A percentile compares a stretch with the other conserved stretches of the same genome.
phyloP scores from a whole-genome alignment of 2,797 vertebrate genomes.

The Astyanax mexicanus region DNA sequence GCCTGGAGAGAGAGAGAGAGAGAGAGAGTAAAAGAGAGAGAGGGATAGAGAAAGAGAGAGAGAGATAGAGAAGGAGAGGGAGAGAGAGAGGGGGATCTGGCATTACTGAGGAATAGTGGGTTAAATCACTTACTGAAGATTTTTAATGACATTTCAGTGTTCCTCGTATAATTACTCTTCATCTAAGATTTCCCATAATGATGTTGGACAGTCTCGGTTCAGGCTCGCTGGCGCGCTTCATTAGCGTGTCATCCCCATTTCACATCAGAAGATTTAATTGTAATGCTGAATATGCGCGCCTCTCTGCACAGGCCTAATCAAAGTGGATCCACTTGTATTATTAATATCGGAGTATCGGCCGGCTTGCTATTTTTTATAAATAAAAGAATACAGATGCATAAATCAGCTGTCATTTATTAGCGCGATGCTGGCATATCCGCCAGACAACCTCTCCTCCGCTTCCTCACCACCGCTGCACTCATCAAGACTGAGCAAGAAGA shows the following conservation, averaged over 20 bases:
- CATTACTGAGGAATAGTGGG: constrained; percentile 91
- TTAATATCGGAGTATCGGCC: constrained; percentile 99
- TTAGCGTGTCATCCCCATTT: constrained; percentile 99
- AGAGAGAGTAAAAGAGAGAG: constrained; percentile 10
- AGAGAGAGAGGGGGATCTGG: constrained; percentile 59
- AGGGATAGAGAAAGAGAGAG: constrained; percentile 32
- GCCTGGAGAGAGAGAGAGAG: constrained; percentile 65
- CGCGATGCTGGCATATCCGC: constrained; percentile 96
- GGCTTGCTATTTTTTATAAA: constrained; percentile 99
- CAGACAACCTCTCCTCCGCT: constrained; percentile 77
- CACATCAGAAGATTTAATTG: constrained; percentile 99
- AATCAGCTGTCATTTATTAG: constrained; percentile 99
- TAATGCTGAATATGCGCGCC: constrained; percentile 99
- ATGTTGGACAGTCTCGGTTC: constrained; percentile 99
- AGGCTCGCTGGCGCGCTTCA: constrained; percentile 99
- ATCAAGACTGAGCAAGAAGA: constrained; percentile 93
- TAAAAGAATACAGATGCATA: constrained; percentile 99
- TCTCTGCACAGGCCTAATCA: constrained; percentile 99
- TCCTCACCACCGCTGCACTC: constrained; percentile 70
- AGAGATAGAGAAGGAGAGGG: constrained; percentile 32
- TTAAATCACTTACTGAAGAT: constrained; percentile 99
- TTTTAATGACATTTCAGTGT: constrained; percentile 99
- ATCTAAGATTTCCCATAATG: constrained; percentile 99
- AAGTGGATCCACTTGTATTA: constrained; percentile 99
- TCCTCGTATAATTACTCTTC: constrained; percentile 99